Evolutionary conservation across 2,113 vertebrate genomes (phyloP).

Genomic region (Dendropsophus ebraccatus): DNA sequence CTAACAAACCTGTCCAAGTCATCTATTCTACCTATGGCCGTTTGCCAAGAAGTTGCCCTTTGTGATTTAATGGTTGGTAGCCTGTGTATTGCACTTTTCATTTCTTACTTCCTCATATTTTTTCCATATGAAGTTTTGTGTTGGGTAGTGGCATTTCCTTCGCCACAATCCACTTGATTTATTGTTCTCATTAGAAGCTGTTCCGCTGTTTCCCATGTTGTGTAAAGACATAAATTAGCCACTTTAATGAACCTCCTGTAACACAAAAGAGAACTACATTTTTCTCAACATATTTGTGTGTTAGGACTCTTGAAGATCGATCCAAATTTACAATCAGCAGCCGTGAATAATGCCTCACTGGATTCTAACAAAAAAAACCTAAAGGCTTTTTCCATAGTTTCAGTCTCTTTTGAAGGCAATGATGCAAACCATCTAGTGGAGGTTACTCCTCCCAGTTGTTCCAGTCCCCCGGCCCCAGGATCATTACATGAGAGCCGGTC

Average conservation of each 20-base stretch:
- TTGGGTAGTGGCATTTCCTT: constrained; percentile 31
- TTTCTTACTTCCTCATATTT: constrained; percentile 21
- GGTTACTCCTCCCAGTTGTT: no score
- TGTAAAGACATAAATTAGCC: constrained; percentile 27
- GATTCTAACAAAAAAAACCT: not conserved
- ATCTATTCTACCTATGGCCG: not conserved
- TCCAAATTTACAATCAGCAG: not conserved
- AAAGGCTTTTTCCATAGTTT: not conserved
- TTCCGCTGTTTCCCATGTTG: constrained; percentile 16
- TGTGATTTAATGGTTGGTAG: not conserved
- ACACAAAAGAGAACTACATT: not conserved
- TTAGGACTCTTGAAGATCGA: not conserved
- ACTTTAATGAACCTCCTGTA: not conserved
- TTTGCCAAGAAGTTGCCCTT: constrained; percentile 1
- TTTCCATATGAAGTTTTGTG: not conserved
- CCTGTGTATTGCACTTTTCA: not conserved
- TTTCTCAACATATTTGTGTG: not conserved
- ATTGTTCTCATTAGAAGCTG: constrained; percentile 25
- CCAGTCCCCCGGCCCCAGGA: no score
- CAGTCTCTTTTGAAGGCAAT: no score
- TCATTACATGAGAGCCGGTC: no score
- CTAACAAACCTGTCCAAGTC: not conserved
- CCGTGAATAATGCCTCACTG: not conserved
- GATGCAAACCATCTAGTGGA: no score
- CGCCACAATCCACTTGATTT: constrained; percentile 28